These are phyloP conservation scores for Eupithecia pulchellata DNA, from an alignment of 2,888 invertebrate species.

Conservation along the genomic window DNA sequence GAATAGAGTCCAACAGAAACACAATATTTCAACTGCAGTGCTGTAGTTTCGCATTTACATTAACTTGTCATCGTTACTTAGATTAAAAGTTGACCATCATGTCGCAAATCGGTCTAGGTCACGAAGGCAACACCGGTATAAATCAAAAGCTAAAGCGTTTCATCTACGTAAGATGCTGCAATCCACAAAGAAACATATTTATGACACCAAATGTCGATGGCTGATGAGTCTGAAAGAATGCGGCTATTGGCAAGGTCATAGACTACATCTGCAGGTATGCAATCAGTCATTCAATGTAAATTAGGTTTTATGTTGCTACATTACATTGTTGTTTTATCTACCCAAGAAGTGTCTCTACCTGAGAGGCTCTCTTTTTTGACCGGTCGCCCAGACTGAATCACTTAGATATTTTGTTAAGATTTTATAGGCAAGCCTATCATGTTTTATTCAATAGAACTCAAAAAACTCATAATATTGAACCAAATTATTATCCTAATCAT, in stretches of 20 bases:
- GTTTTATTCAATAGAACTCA: not conserved
- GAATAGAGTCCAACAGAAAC: not conserved
- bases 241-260: conserved; percentile 57
- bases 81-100: conserved; percentile 69
- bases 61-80: conserved; percentile 64
- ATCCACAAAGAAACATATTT: conserved; percentile 1
- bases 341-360: not conserved
- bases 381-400: not conserved
- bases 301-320: conserved; percentile 5
- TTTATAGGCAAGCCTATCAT: not conserved
- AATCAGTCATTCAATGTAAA: conserved; percentile 45
- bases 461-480: not conserved
- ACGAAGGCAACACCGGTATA: conserved; percentile 32
- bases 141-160: conserved; percentile 29
- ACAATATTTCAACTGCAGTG: conserved; percentile 14
- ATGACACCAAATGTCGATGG: not conserved
- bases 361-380: not conserved
- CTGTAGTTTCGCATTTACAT: conserved; percentile 60
- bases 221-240: conserved; percentile 56
- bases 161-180: not conserved
- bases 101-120: conserved; percentile 74
- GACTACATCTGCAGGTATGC: conserved; percentile 44
- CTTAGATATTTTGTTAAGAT: not conserved
- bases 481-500: too few species aligned
- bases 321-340: not conserved